A percentile compares a stretch with the other conserved stretches of the same genome.
Conservation (phyloP, 1,140 invertebrate genomes). For the Cyphomyrmex costatus region DNA sequence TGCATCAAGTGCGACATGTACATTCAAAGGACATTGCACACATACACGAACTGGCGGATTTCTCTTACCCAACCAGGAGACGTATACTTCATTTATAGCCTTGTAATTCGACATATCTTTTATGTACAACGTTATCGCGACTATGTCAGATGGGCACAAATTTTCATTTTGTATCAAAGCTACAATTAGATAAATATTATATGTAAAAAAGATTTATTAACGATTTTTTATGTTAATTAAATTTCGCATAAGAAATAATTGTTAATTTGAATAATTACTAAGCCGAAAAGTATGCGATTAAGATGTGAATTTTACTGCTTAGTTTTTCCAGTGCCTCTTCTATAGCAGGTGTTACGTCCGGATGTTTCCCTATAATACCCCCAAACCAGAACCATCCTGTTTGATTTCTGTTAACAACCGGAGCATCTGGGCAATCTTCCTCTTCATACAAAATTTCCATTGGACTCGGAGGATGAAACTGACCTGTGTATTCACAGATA, state of each 20-base stretch:
- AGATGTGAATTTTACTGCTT: conserved; percentile 89
- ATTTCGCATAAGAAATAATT: conserved; percentile 46
- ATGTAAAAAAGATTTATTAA: neutral
- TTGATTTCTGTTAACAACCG: conserved; percentile 88
- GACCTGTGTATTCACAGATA: conserved; percentile 70
- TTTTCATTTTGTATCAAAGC: conserved; percentile 88
- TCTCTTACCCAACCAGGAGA: conserved; percentile 90
- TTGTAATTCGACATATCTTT: conserved; percentile 93
- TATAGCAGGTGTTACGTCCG: conserved; percentile 87
- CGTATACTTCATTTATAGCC: conserved; percentile 92
- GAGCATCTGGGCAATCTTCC: conserved; percentile 84
- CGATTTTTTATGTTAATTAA: neutral
- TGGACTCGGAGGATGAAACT: conserved; percentile 81
- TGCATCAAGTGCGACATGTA: conserved; percentile 93
- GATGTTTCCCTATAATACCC: conserved; percentile 90
- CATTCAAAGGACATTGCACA: conserved; percentile 93
- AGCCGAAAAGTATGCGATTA: conserved; percentile 44
- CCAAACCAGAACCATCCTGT: conserved; percentile 94
- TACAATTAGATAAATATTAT: conserved; percentile 70
- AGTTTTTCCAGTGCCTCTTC: conserved; percentile 91
- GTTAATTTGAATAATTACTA: conserved; percentile 60
- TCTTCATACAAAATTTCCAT: conserved; percentile 81
- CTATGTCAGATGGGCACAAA: conserved; percentile 90
- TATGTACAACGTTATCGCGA: conserved; percentile 94
- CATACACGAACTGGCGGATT: conserved; percentile 96